Percentiles rank a stretch among this genome's conserved stretches.
phyloP scores from a whole-genome alignment of 2,888 invertebrate genomes.

The Drosophila mercatorum region DNA sequence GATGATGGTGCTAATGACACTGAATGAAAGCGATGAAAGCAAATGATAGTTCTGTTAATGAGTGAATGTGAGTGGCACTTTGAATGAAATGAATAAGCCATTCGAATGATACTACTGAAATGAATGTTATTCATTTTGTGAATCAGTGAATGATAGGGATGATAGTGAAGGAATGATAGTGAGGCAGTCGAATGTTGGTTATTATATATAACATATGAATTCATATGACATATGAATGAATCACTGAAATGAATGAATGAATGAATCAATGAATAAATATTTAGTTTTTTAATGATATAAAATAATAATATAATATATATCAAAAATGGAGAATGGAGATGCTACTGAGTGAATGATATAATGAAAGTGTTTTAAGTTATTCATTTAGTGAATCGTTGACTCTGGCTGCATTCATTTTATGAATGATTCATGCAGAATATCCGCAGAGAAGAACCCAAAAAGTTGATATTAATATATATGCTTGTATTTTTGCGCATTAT shows the following conservation, averaged over 20 bases:
- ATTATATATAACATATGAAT: background rate
- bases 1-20: background rate
- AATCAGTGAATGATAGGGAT: background rate
- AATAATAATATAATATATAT: too few species aligned
- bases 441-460: too few species aligned
- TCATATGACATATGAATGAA: too few species aligned
- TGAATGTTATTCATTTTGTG: background rate
- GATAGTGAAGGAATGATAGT: background rate
- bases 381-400: too few species aligned
- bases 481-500: too few species aligned
- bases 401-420: too few species aligned
- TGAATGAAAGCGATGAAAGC: background rate
- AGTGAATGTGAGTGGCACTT: background rate
- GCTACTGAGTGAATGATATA: too few species aligned
- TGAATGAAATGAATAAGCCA: background rate
- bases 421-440: background rate
- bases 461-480: background rate
- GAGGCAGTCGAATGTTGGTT: background rate
- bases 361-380: too few species aligned
- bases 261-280: too few species aligned
- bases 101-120: background rate
- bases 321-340: too few species aligned
- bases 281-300: too few species aligned
- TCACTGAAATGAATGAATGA: too few species aligned
- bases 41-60: background rate